A percentile compares a stretch with the other conserved stretches of the same genome.
Conservation (phyloP, 2,113 vertebrate species). For the Nesoenas mayeri region DNA sequence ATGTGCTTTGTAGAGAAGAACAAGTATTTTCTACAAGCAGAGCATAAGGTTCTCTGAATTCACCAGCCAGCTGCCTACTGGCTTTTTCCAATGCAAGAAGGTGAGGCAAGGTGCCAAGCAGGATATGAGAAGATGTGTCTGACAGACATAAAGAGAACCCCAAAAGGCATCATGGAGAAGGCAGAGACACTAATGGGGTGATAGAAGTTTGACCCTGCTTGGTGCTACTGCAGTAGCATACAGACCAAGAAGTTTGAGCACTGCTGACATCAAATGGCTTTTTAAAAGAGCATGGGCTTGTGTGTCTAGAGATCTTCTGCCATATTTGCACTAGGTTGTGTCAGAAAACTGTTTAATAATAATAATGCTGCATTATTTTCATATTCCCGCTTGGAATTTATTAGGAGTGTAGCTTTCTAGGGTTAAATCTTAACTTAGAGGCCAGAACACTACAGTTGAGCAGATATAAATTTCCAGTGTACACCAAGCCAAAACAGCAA, state of each 20-base stretch:
- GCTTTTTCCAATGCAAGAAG: background rate
- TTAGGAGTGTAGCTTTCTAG: background rate
- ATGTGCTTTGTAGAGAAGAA: background rate
- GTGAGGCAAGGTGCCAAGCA: background rate
- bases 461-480: background rate
- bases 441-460: background rate
- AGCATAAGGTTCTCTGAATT: slow-evolving; percentile 32
- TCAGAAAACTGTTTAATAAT: background rate
- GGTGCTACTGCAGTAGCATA: background rate
- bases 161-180: background rate
- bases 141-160: background rate
- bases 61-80: slow-evolving; percentile 51
- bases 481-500: background rate
- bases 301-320: background rate
- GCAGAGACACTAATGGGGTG: background rate
- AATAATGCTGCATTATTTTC: background rate
- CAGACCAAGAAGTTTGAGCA: background rate
- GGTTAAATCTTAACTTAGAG: background rate
- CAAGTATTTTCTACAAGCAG: slow-evolving; percentile 45
- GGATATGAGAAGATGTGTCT: background rate
- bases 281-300: fast-evolving
- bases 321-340: background rate
- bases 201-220: background rate
- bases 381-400: background rate
- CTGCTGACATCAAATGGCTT: background rate